phyloP scores from a whole-genome alignment of 2,797 vertebrate genomes.

The Prunella strophiata region DNA sequence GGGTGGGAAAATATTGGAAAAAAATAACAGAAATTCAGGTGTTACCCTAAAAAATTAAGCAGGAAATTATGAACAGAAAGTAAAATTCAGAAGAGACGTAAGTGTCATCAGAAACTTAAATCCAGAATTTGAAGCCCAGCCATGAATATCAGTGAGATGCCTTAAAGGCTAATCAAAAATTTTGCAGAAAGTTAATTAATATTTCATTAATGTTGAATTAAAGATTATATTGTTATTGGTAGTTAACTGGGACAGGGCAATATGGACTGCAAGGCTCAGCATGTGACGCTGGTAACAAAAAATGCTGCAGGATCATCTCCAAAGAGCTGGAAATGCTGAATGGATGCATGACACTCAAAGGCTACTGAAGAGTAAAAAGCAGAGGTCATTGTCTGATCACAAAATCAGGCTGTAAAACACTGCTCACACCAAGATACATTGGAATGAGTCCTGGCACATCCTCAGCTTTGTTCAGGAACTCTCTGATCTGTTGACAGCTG shows the following conservation, averaged over 20 bases:
- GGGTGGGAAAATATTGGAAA: background rate
- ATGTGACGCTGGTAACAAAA: no score
- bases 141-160: background rate
- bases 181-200: background rate
- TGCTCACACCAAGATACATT: background rate
- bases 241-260: background rate
- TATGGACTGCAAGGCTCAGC: background rate
- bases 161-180: background rate
- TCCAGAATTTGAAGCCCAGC: background rate
- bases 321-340: background rate
- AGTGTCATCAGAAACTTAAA: background rate
- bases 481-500: fast-evolving
- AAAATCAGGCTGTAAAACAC: background rate
- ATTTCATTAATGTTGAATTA: background rate
- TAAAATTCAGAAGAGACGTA: background rate
- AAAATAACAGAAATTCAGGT: background rate
- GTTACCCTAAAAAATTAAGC: background rate
- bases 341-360: background rate
- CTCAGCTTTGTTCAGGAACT: background rate
- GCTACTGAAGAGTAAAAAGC: background rate
- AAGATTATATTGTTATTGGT: background rate
- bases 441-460: fast-evolving
- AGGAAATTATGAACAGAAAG: background rate
- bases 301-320: background rate
- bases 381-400: background rate